Evolutionary conservation across 2,113 vertebrate species (phyloP).

Genomic region (Theropithecus gelada): DNA sequence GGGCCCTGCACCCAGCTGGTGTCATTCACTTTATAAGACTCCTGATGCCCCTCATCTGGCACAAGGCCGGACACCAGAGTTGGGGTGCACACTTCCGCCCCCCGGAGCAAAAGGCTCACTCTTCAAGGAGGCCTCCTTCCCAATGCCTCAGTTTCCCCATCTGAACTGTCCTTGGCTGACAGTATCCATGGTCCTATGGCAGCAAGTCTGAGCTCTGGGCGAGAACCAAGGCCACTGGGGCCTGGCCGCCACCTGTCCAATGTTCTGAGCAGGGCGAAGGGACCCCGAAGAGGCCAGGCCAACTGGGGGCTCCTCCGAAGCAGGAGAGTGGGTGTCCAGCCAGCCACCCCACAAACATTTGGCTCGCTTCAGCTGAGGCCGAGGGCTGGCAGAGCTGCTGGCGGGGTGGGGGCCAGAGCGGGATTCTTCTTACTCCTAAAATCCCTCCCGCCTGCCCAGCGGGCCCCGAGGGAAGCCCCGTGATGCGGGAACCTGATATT

Average conservation of each 20-base stretch:
- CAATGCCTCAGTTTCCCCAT: not conserved
- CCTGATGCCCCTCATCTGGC: not conserved
- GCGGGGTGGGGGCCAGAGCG: not conserved
- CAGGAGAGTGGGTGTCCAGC: slow-evolving; percentile 63
- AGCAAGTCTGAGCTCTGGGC: not conserved
- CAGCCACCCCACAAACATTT: slow-evolving; percentile 45
- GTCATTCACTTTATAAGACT: not conserved
- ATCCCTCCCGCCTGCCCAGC: slow-evolving; percentile 82
- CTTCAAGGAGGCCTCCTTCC: not conserved
- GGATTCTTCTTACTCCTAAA: slow-evolving; percentile 78
- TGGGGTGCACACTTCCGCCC: not conserved
- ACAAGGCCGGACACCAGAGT: not conserved
- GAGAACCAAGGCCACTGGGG: not conserved
- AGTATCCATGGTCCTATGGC: fast-evolving
- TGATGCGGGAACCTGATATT: slow-evolving; percentile 88
- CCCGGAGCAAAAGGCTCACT: fast-evolving
- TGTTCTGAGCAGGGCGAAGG: not conserved
- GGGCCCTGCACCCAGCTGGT: not conserved
- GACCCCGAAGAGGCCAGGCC: not conserved
- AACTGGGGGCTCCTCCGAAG: not conserved
- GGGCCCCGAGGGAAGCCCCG: slow-evolving; percentile 68
- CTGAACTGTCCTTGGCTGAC: not conserved
- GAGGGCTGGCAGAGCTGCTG: not conserved
- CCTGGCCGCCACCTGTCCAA: not conserved
- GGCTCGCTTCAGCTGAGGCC: not conserved